phyloP scores from a whole-genome alignment of 2,797 vertebrate species.

The Labeo calbasu region DNA sequence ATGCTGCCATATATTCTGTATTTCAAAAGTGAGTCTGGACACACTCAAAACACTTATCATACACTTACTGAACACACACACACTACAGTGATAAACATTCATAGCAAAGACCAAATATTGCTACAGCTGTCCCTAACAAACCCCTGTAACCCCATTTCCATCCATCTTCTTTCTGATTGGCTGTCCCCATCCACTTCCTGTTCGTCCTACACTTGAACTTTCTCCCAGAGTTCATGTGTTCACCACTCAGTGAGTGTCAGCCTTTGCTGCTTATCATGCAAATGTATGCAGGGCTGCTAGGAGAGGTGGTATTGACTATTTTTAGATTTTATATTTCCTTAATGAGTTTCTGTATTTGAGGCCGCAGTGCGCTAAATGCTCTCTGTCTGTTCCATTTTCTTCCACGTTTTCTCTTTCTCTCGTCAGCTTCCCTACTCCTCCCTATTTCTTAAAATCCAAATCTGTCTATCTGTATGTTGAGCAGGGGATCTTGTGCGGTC shows the following conservation, averaged over 20 bases:
- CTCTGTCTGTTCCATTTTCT: neutral
- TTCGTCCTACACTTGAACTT: slow-evolving; percentile 70
- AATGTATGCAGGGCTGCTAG: slow-evolving; percentile 67
- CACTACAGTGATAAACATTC: neutral
- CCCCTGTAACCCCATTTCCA: slow-evolving; percentile 35
- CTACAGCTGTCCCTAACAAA: slow-evolving; percentile 48
- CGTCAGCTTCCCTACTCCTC: neutral
- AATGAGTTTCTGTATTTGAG: slow-evolving; percentile 46
- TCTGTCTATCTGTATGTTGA: slow-evolving; percentile 6
- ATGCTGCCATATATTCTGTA: neutral
- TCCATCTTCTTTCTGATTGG: slow-evolving; percentile 66
- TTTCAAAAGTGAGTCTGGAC: neutral
- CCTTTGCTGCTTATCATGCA: slow-evolving; percentile 61
- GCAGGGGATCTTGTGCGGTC: slow-evolving; percentile 43
- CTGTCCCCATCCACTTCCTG: slow-evolving; percentile 55
- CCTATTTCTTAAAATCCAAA: neutral
- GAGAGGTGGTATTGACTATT: slow-evolving; percentile 74
- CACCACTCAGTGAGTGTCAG: slow-evolving; percentile 45
- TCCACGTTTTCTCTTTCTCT: slow-evolving; percentile 17
- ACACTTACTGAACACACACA: neutral
- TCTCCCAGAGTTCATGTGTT: slow-evolving; percentile 68
- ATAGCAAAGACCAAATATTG: slow-evolving; percentile 29
- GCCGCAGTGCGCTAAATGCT: slow-evolving; percentile 27
- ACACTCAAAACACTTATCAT: neutral
- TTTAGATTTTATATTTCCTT: slow-evolving; percentile 68